Conservation (phyloP, 2,113 vertebrate species). For the Stictonetta naevosa region DNA sequence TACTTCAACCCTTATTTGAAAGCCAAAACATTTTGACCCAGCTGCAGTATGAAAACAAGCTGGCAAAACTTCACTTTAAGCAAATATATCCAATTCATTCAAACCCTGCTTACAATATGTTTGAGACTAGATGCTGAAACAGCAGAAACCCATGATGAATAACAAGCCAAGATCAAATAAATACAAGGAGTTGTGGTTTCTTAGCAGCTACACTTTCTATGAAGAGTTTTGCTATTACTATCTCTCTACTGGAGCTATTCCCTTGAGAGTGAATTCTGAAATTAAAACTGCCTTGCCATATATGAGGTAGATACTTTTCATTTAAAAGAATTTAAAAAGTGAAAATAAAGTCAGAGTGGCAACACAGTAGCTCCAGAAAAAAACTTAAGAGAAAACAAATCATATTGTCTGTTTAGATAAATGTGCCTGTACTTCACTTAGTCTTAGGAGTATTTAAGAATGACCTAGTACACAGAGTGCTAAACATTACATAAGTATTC, state of each 20-base stretch:
- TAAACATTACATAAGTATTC: neutral
- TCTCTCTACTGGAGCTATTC: neutral
- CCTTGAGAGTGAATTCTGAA: slow-evolving; percentile 20
- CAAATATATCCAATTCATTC: slow-evolving; percentile 39
- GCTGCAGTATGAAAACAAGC: slow-evolving; percentile 62
- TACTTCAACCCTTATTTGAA: slow-evolving; percentile 61
- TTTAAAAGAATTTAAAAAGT: neutral
- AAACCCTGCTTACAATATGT: slow-evolving; percentile 55
- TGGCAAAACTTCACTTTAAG: slow-evolving; percentile 57
- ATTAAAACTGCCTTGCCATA: slow-evolving; percentile 26
- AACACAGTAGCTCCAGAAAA: neutral
- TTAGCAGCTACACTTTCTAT: neutral
- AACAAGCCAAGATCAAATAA: neutral
- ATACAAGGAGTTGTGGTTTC: neutral
- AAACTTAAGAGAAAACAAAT: neutral
- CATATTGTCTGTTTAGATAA: neutral
- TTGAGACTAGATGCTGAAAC: neutral
- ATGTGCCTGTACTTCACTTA: neutral
- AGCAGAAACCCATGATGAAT: slow-evolving; percentile 23
- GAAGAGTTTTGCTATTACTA: neutral
- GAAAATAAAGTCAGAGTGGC: neutral
- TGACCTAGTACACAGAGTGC: neutral
- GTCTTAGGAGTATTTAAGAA: neutral
- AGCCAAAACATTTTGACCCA: slow-evolving; percentile 70
- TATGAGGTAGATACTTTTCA: slow-evolving; percentile 25